These are phyloP conservation scores for Philhelius pedissequus DNA, from an alignment of 2,888 invertebrate species.

Conservation along the genomic window DNA sequence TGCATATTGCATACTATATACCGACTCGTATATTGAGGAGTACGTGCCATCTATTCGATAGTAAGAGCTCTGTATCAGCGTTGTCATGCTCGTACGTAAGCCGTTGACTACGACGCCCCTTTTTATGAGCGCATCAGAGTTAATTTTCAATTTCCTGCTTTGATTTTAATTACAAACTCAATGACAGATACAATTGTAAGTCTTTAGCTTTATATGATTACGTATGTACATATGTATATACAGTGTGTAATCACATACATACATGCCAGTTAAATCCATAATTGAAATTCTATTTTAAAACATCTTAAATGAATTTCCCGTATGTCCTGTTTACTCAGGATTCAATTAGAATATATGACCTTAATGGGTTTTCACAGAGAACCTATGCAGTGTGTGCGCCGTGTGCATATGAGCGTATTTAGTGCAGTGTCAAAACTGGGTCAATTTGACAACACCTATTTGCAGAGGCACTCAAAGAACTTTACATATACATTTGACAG, in stretches of 20 bases:
- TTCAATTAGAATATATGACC: constrained; percentile 34
- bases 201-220: not conserved
- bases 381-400: not conserved
- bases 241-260: too few species aligned
- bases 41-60: constrained; percentile 20
- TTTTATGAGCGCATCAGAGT: constrained; percentile 14
- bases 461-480: not conserved
- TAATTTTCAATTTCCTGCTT: constrained; percentile 45
- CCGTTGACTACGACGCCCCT: not conserved
- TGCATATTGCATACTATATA: constrained; percentile 3
- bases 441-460: not conserved
- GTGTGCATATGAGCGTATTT: not conserved
- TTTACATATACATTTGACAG: not conserved
- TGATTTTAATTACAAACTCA: constrained; percentile 45
- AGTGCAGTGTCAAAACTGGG: not conserved
- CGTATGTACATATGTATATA: too few species aligned
- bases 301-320: not conserved
- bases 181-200: constrained; percentile 14
- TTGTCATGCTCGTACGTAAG: constrained; percentile 10
- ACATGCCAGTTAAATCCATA: not conserved
- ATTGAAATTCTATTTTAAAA: constrained; percentile 30
- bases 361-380: not conserved
- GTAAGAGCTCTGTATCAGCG: not conserved
- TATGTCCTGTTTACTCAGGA: not conserved
- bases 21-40: not conserved